Evolutionary conservation across 2,888 invertebrate species (phyloP), one percentile per base, ranked within the genome.

Genomic region (Orthosia gracilis): DNA sequence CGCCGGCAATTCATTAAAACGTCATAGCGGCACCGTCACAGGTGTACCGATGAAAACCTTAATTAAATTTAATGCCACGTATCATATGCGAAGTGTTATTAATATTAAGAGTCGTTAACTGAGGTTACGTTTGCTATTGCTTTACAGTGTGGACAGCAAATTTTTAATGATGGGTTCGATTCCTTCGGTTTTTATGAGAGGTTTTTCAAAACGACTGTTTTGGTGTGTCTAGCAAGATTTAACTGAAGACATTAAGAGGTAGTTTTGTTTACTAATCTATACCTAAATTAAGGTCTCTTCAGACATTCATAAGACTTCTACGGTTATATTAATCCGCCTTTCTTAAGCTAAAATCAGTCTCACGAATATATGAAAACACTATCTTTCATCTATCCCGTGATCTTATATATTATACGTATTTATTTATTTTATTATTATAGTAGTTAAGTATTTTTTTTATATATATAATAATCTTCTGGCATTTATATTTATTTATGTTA

Each of bases 1-100:
- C 61, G 88, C 86, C 90, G 87, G 87, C 90, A 89, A 94, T 95
- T 94, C 94, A 94, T 95, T 93, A 93, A 89, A 92, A 91, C 85
- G 91, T 92, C 92, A 94, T 92, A 92, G 90, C 84, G 89, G 84
- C 89, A 86, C 87, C 78, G 91, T 86, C 91, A 88, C 94, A 94
- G 94, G 94, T 94, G 94, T 89, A 87, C 82, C 86, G 89, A 83
- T 85, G 88, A 83, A 85, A 89, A 88, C 91, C 89, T 85, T 91
- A 88, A 92, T 93, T 92, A 92, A 90, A 89, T 89, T 89, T 90
- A 87, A 88, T 88, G 78, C 63, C 81, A 31, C 80, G 77, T 83
- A 84, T 86, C 83, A 78, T 82, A 76, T 78, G 80, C 75, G 72
- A 72, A 73, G 63, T 68, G 71, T 82, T 84, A 79, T 86, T 82